Percentiles rank a stretch among this genome's conserved stretches.
Evolutionary conservation across 1,140 invertebrate genomes (phyloP).

Genomic region (Caenorhabditis briggsae): DNA sequence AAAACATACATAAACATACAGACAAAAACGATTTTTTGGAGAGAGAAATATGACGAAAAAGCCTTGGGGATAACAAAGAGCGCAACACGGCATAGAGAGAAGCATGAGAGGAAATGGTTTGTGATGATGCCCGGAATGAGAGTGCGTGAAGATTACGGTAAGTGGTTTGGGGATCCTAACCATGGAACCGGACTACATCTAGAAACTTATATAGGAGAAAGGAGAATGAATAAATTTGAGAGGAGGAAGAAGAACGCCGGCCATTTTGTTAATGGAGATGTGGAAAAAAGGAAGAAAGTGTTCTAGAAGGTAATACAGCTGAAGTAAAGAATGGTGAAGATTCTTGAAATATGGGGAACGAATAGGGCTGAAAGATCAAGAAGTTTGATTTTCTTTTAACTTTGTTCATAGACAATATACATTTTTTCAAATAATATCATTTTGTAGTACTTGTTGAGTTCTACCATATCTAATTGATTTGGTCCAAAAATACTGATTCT

Average conservation of each 20-base stretch:
- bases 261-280: conserved; percentile 13
- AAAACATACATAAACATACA: conserved; percentile 51
- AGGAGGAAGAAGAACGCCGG: background rate
- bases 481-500: no score
- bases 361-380: no score
- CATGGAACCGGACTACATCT: conserved; percentile 46
- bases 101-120: no score
- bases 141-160: conserved; percentile 51
- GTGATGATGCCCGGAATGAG: background rate
- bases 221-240: background rate
- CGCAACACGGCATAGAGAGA: background rate
- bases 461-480: no score
- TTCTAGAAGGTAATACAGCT: background rate
- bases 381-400: no score
- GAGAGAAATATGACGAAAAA: conserved; percentile 8
- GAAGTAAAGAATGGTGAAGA: background rate
- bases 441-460: no score
- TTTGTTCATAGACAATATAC: no score
- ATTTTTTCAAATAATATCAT: no score
- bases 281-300: background rate
- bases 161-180: conserved; percentile 21
- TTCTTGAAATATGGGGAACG: no score
- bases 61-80: conserved; percentile 38
- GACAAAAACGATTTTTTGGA: conserved; percentile 10
- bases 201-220: background rate